Evolutionary conservation across 2,888 invertebrate genomes (phyloP).

Genomic region (Aporophyla lueneburgensis): DNA sequence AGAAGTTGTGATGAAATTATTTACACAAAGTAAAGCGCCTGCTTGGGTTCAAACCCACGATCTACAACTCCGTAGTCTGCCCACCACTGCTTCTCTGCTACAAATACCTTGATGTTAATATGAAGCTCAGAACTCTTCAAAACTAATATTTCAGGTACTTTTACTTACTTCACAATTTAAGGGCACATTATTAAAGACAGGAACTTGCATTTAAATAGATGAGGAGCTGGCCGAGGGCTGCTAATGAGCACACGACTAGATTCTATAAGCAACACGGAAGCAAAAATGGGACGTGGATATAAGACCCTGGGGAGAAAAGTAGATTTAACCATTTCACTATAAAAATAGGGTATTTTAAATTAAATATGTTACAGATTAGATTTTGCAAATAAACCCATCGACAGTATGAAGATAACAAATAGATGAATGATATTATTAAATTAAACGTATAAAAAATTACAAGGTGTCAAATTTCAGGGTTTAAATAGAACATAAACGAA

Average conservation of each 20-base stretch:
- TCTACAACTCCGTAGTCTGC: too few relatives aligned
- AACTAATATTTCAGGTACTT: not conserved
- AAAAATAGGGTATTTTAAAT: not conserved
- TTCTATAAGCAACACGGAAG: constrained; percentile 38
- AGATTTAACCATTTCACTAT: not conserved
- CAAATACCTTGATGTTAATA: not conserved
- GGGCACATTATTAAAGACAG: constrained; percentile 24
- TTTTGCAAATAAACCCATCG: not conserved
- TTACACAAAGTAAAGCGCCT: too few relatives aligned
- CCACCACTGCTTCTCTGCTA: too few relatives aligned
- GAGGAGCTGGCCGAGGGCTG: constrained; percentile 18
- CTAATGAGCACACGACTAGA: constrained; percentile 46
- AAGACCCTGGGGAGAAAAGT: not conserved
- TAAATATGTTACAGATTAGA: too few relatives aligned
- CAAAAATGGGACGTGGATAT: constrained; percentile 27
- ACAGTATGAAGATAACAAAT: not conserved
- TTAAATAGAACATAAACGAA: not conserved
- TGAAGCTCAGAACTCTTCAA: not conserved
- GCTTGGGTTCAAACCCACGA: too few relatives aligned
- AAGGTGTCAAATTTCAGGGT: not conserved
- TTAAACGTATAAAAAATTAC: not conserved
- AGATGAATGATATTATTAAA: too few relatives aligned
- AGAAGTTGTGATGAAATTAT: too few relatives aligned
- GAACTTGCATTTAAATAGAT: constrained; percentile 29
- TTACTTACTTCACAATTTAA: not conserved